These are phyloP conservation scores for Belonocnema kinseyi DNA, from an alignment of 1,140 invertebrate genomes.

Conservation along the genomic window DNA sequence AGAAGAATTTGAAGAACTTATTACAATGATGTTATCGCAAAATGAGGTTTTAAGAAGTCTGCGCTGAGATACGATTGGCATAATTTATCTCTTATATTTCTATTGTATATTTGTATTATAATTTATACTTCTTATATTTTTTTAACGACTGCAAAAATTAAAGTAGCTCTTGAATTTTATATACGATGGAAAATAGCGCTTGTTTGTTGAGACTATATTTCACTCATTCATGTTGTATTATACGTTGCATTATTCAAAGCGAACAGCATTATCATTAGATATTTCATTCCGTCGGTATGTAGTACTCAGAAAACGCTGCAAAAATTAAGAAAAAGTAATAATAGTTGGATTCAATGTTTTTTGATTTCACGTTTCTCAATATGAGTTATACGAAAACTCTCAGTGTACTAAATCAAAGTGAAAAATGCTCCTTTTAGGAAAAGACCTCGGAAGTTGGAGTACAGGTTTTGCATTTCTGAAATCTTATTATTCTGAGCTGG, in stretches of 20 bases:
- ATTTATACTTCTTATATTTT: too few relatives aligned
- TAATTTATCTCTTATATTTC: too few relatives aligned
- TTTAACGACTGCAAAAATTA: not conserved
- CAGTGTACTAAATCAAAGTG: not conserved
- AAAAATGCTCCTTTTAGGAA: not conserved
- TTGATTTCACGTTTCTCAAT: not conserved
- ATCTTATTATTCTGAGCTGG: constrained; percentile 9
- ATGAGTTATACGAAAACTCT: not conserved
- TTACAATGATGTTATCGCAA: too few relatives aligned
- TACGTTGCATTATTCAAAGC: constrained; percentile 33
- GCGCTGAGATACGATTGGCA: too few relatives aligned
- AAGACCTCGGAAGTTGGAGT: constrained; percentile 10
- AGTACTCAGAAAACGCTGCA: constrained; percentile 9
- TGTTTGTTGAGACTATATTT: constrained; percentile 14
- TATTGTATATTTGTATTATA: too few relatives aligned
- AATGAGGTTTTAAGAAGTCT: too few relatives aligned
- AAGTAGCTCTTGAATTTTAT: not conserved
- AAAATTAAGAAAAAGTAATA: constrained; percentile 7
- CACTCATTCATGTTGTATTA: not conserved
- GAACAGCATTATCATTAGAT: constrained; percentile 33
- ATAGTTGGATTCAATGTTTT: not conserved
- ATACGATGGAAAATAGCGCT: not conserved
- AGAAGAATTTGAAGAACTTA: too few relatives aligned
- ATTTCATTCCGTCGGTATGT: constrained; percentile 24
- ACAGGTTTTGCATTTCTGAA: constrained; percentile 23